Evolutionary conservation across 2,113 vertebrate genomes (phyloP).

Genomic region (Orycteropus afer): DNA sequence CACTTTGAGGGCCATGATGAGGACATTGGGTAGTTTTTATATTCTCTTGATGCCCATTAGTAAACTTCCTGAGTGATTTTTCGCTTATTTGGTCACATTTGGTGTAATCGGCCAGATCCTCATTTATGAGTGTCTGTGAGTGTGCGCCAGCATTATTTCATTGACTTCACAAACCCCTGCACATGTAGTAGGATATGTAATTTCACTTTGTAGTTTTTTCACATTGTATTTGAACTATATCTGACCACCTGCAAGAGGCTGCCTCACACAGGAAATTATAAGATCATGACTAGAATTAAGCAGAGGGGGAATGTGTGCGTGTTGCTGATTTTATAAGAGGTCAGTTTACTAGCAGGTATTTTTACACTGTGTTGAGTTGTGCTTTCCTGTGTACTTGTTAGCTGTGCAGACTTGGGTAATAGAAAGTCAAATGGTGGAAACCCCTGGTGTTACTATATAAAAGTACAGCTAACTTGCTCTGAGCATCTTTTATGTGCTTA

Average conservation of each 20-base stretch:
- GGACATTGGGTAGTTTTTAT: background rate
- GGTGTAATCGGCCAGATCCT: background rate
- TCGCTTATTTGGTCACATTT: background rate
- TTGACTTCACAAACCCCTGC: too few species aligned
- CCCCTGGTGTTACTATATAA: rapidly evolving
- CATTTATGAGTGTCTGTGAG: background rate
- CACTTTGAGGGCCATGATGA: background rate
- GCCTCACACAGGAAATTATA: background rate
- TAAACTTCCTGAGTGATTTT: background rate
- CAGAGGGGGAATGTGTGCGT: background rate
- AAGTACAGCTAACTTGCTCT: background rate
- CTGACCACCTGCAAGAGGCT: background rate
- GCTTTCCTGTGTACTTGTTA: background rate
- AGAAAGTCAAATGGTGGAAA: too few species aligned
- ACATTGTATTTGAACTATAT: background rate
- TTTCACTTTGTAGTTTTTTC: background rate
- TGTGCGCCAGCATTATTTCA: background rate
- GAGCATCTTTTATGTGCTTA: background rate
- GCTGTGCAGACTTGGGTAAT: background rate
- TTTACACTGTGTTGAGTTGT: background rate
- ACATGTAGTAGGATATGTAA: background rate
- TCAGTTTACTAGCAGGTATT: background rate
- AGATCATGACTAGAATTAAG: background rate
- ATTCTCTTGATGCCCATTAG: background rate
- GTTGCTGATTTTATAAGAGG: background rate